Base-by-base conservation (phyloP, 2,797 vertebrate genomes). In the Alectoris magna region DNA sequence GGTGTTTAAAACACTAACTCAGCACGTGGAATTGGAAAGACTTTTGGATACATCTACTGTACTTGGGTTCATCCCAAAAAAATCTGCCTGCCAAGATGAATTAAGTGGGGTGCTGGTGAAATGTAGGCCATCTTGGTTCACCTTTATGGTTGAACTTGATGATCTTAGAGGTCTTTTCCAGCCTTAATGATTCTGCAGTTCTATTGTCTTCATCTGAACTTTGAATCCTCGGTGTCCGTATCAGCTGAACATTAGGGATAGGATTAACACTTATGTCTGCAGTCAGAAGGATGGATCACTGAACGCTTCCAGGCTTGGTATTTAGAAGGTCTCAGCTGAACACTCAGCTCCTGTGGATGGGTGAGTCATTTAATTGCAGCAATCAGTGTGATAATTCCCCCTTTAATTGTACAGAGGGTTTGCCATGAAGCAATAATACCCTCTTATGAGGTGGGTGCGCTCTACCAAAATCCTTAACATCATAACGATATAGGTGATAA, bases 381-480 rank as follows among this genome's bases (percentile, higher is more conserved):
- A 55, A 60, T 36, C 46, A 60, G 15, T 36, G 44, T 22, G 51
- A 34, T 66, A 62, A 43, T 43, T 11, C 3, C 66, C 9, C 10
- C 26, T 71, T 71, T 72, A 26, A 43, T 68, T 49, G 27, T 62
- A n/a, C 19, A 38, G 41, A 31, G 14, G 7, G 0, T 39, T 67
- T 51, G 4, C 6, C 24, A 51, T 63, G 60, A 77, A 56, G 39
- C 8, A 31, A 11, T 29, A 29, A 60, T 38, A 71, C 11, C 12
- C 8, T 44, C 6, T 34, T 39, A 2, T 6, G 11, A 76, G 17
- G 3, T 4, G 5, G 43, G 4, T 3, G 8, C 1, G 26, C 41
- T 51, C 17, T 48, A 13, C 11, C 27, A n/a, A 84, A 69, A 27
- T 56, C 34, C 24, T 43, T 56, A 56, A 56, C 14, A 51, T 9